Evolutionary conservation across 2,797 vertebrate species (phyloP).

Genomic region (Falco berigora): DNA sequence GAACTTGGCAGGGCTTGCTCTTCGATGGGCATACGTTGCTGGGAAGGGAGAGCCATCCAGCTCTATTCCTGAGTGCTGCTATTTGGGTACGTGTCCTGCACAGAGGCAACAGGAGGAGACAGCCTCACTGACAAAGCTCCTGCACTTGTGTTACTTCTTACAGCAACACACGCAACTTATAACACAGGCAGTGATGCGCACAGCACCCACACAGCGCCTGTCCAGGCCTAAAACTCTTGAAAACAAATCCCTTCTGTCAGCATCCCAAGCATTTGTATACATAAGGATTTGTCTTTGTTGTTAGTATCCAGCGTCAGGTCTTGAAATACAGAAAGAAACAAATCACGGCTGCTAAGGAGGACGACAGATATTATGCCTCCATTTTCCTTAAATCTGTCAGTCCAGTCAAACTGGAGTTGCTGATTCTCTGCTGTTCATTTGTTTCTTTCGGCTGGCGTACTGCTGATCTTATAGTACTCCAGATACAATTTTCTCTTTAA

Average conservation of each 20-base stretch:
- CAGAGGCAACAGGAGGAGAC: background rate
- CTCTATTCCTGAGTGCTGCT: conserved; percentile 74
- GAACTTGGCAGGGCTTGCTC: conserved; percentile 75
- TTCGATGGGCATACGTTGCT: conserved; percentile 78
- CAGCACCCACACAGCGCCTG: background rate
- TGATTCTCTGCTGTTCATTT: background rate
- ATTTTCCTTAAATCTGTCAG: background rate
- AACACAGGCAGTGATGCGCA: background rate
- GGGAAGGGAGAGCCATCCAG: conserved; percentile 80
- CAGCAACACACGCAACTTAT: background rate
- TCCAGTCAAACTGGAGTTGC: background rate
- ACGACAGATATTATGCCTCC: background rate
- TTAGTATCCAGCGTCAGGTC: background rate
- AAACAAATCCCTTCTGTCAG: background rate
- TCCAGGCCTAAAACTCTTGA: background rate
- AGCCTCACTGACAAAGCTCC: background rate
- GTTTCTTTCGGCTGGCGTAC: background rate
- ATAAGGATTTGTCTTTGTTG: background rate
- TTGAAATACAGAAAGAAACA: background rate
- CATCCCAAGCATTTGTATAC: background rate
- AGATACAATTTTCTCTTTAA: background rate
- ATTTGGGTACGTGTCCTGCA: conserved; percentile 31
- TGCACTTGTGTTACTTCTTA: background rate
- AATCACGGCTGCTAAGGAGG: background rate
- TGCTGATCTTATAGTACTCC: background rate